Conservation (phyloP, 2,888 invertebrate genomes). For the Proisotoma minuta region DNA sequence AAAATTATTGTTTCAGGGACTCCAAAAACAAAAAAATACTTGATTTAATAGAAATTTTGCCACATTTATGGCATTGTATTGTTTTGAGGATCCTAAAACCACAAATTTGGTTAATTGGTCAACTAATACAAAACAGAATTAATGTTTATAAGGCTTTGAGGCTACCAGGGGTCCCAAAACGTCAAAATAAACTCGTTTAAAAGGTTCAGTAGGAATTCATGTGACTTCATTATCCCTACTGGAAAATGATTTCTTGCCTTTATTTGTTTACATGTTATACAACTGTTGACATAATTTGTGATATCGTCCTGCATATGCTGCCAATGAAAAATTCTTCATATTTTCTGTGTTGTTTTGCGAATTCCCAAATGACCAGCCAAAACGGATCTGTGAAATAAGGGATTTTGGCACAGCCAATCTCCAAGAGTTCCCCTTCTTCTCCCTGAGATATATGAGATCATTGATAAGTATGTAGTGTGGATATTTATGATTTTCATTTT, state of each 20-base stretch:
- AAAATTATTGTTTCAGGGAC: neutral
- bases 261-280: slow-evolving; percentile 1
- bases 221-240: neutral
- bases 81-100: neutral
- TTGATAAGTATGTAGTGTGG: neutral
- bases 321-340: neutral
- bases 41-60: neutral
- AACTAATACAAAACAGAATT: neutral
- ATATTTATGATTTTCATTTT: neutral
- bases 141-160: neutral
- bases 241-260: neutral
- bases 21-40: neutral
- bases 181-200: neutral
- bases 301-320: neutral
- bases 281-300: neutral
- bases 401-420: neutral
- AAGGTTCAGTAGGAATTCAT: neutral
- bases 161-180: neutral
- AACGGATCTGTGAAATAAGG: neutral
- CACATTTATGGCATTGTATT: neutral
- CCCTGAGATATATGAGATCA: neutral
- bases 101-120: neutral
- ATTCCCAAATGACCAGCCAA: neutral
- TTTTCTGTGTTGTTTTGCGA: neutral
- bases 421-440: neutral